Base-by-base conservation (phyloP, 2,888 invertebrate genomes). In the Diogma glabrata region DNA sequence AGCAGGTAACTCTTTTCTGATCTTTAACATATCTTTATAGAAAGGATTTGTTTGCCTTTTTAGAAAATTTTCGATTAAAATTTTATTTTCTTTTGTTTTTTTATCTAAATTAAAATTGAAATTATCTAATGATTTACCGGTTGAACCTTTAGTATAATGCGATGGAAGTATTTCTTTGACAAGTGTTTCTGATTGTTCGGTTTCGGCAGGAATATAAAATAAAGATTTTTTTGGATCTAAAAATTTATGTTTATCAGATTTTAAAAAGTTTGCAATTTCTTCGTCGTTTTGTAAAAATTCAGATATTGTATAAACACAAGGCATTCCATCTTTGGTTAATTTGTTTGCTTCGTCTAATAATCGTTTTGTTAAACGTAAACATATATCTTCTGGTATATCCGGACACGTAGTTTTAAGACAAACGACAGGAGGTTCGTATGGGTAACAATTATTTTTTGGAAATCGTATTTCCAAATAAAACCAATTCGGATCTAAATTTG, bases 391-490 rank as follows among this genome's bases (percentile, higher is more conserved):
- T 3, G 87, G 84, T 56, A 83, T 73, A 50, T 79, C 72, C 53
- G 76, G 76, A 45, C 75, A 74, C 55, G 75, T 75, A 1, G 80
- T 75, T 69, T 79, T 82, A 36, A 86, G 69, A 61, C 82, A 85
- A 55, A 87, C 72, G 53, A 81, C 69, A 0, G 87, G 87, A 0
- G 84, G 75, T 66, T 87, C 83, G 60, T 76, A 81, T 0, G 88
- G 88, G 66, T 88, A 89, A 47, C 75, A 75, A 50, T 78, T 78
- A 61, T 78, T 76, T 57, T 76, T 73, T 0, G 82, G 79, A 70
- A 88, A 87, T 57, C 87, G 73, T 58, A 89, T 74, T 73, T 88
- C 88, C 59, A 88, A 70, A 62, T 81, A 75, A 69, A 85, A 76
- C 60, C 67, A 65, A 64, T 72, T 75, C 55, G 57, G 68, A 57